These are phyloP conservation scores for Apotomis betuletana DNA, from an alignment of 2,888 invertebrate species.

Conservation along the genomic window DNA sequence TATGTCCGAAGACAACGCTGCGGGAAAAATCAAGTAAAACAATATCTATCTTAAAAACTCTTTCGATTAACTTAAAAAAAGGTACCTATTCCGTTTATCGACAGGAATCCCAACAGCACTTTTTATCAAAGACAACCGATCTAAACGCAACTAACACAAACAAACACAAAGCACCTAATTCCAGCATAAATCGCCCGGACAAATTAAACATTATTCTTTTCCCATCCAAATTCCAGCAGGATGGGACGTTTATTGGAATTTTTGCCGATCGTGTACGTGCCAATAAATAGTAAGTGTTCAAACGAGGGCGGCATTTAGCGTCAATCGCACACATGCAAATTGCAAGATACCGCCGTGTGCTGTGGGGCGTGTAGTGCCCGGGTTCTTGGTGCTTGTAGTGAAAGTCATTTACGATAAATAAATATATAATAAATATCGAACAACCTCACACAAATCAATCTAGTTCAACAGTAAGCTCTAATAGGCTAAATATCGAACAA, in stretches of 20 bases:
- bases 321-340: conserved; percentile 70
- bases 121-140: background rate
- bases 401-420: background rate
- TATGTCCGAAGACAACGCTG: no score
- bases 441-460: no score
- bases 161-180: conserved; percentile 51
- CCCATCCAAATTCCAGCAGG: conserved; percentile 67
- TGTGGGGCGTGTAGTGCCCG: conserved; percentile 61
- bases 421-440: no score
- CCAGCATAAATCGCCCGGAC: conserved; percentile 62
- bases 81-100: no score
- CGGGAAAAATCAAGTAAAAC: no score
- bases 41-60: no score
- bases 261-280: conserved; percentile 80
- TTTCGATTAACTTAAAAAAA: no score
- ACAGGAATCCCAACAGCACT: background rate
- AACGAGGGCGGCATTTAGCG: conserved; percentile 49
- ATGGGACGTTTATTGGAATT: conserved; percentile 81
- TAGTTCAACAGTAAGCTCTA: no score
- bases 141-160: conserved; percentile 35
- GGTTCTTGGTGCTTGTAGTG: conserved; percentile 57
- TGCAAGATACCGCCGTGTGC: conserved; percentile 78
- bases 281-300: conserved; percentile 80
- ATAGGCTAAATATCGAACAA: no score
- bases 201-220: conserved; percentile 83